A percentile compares a stretch with the other conserved stretches of the same genome.
phyloP scores from a whole-genome alignment of 2,113 vertebrate genomes.

The Myotis lucifugus region DNA sequence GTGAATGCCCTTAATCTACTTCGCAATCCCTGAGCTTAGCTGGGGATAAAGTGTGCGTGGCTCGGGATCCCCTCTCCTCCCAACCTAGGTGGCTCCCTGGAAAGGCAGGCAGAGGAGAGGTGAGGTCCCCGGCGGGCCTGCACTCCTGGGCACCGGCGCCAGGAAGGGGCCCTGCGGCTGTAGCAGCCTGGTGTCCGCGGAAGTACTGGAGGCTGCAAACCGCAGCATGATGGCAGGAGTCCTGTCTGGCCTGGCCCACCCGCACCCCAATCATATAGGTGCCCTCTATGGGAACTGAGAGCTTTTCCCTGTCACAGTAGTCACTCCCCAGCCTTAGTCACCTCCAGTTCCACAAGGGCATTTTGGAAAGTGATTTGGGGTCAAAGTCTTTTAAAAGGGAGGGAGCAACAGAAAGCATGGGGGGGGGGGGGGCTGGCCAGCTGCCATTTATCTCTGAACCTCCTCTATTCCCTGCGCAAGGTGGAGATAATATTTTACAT shows the following conservation, averaged over 20 bases:
- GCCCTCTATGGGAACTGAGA: background rate
- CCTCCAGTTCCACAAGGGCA: background rate
- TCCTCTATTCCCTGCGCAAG: background rate
- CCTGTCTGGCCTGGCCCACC: background rate
- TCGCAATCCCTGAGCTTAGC: background rate
- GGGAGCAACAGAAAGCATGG: background rate
- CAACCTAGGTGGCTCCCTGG: background rate
- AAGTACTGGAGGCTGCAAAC: background rate
- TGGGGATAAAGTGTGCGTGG: background rate
- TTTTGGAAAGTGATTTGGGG: background rate
- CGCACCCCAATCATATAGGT: background rate
- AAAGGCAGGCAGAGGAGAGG: background rate
- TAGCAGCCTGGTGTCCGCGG: background rate
- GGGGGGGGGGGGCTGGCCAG: background rate
- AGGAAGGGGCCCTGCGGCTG: background rate
- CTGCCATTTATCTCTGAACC: background rate
- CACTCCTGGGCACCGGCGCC: background rate
- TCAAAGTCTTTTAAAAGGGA: background rate
- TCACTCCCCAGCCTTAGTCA: background rate
- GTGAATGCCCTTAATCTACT: constrained; percentile 45
- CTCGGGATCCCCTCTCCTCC: background rate
- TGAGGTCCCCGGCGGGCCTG: background rate
- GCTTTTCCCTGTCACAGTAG: background rate
- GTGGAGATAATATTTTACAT: background rate
- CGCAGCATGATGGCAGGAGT: background rate